Evolutionary conservation across 2,888 invertebrate species (phyloP), one percentile per base, ranked within the genome.

Genomic region (Ceratothoa steindachneri): DNA sequence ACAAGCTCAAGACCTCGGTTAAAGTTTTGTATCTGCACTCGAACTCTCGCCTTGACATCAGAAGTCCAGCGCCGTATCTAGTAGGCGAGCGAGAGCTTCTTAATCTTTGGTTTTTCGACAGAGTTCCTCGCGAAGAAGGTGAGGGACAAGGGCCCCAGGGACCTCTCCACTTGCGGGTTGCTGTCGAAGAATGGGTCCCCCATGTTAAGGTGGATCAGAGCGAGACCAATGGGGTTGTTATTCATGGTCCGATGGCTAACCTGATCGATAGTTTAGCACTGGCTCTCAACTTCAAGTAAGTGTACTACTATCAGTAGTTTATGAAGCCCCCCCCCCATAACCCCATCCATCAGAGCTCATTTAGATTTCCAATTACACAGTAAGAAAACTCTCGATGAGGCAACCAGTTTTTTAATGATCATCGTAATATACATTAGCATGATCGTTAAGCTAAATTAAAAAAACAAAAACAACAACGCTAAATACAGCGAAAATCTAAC

Each of bases 221-320:
- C 1, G 15, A n/a, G 12, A 22, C 19, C 2, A 75, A 73, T 3
- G 52, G 55, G 24, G 65, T 78, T 66, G 52, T 30, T 28, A 75
- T 78, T 68, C 52, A 67, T 2, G 78, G 78, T n/a, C 78, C 78
- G 24, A 75, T 78, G 78, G 78, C 78, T 28, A 78, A 78, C 64
- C 75, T 78, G 2, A 73, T 78, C 15, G 27, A 75, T 2, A 67
- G 71, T 29, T 69, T 78, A 12, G 73, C 78, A 4, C 9, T 28
- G 22, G 64, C 75, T 12, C 69, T 78, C 51, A 71, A 75, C 52
- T 78, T 78, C 71, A 75, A 60, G 78, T 78, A 27, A 65, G 71
- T 15, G 15, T 65, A 22, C 30, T 19, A 60, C 24, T 69, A 0
- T 52, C 4, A 2, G 15, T 15, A 9, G 15, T 51, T 15, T 51